Conservation (phyloP, 2,888 invertebrate species). For the Plusia festucae region DNA sequence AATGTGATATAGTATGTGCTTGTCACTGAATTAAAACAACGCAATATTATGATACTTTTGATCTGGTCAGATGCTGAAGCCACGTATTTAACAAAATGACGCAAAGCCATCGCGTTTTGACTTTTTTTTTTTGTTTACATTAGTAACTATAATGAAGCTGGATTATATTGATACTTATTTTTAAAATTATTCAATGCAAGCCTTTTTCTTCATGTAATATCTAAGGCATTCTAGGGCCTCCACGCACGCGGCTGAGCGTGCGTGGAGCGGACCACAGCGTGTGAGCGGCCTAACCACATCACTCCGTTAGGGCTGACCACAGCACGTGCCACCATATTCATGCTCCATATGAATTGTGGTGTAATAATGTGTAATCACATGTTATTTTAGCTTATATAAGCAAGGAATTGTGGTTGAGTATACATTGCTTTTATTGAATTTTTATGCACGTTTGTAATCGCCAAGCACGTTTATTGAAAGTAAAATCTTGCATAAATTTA, state of each 20-base stretch:
- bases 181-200: too few relatives aligned
- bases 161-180: too few relatives aligned
- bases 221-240: not conserved
- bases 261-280: too few relatives aligned
- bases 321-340: conserved; percentile 63
- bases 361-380: conserved; percentile 16
- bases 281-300: conserved; percentile 48
- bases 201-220: not conserved
- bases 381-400: conserved; percentile 2
- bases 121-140: too few relatives aligned
- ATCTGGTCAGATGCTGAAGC: too few relatives aligned
- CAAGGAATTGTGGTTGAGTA: conserved; percentile 2
- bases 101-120: too few relatives aligned
- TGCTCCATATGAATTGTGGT: conserved; percentile 44
- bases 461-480: not conserved
- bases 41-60: too few relatives aligned
- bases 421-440: not conserved
- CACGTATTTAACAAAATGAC: too few relatives aligned
- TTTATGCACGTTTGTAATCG: not conserved
- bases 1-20: not conserved
- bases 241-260: too few relatives aligned
- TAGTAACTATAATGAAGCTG: too few relatives aligned
- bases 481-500: too few relatives aligned
- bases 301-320: conserved; percentile 44
- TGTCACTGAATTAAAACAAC: too few relatives aligned